Base-by-base conservation (phyloP, 2,113 vertebrate genomes). In the Semicossyphus pulcher region DNA sequence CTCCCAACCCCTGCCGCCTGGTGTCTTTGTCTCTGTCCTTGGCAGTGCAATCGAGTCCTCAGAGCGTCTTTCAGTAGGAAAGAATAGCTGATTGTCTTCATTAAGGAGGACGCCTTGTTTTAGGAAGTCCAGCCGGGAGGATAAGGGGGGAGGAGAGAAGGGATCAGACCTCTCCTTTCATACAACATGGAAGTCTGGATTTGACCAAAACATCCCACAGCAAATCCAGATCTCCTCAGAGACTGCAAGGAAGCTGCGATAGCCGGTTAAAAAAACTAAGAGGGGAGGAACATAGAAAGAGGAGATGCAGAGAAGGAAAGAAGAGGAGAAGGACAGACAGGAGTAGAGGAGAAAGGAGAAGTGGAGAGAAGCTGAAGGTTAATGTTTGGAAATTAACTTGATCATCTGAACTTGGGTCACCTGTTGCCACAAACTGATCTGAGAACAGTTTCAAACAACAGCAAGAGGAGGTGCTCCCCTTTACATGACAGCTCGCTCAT, bases 21-120 rank as follows among this genome's bases (percentile, higher is more conserved):
- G 42, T 56, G 56, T 67, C 73, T 76, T 76, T 76, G 73, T 76
- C 31, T 70, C 51, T 47, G 74, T 77, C 31, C 74, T 69, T 72
- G 71, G 77, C 57, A 72, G 16, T 29, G 44, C 41, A 51, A 42
- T 9, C 5, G 12, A 57, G 42, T 51, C 58, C 63, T 68, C 70
- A 57, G 53, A 59, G 47, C 29, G 44, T 61, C 76, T 59, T 79
- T 79, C 69, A 79, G 14, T n/a, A 36, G 10, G n/a, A 14, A 48
- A 79, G 69, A 79, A 79, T 41, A 48, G 70, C 28, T 58, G 58
- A 80, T 67, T 51, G 63, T 80, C 49, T 74, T 74, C 51, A 58
- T 63, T 12, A 69, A 49, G 62, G 64, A 58, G 63, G 63, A 56
- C 25, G 28, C 31, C 77, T 56, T 56, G 77, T 80, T 68, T 62